phyloP scores from a whole-genome alignment of 2,888 invertebrate genomes.

The Spodoptera littoralis region DNA sequence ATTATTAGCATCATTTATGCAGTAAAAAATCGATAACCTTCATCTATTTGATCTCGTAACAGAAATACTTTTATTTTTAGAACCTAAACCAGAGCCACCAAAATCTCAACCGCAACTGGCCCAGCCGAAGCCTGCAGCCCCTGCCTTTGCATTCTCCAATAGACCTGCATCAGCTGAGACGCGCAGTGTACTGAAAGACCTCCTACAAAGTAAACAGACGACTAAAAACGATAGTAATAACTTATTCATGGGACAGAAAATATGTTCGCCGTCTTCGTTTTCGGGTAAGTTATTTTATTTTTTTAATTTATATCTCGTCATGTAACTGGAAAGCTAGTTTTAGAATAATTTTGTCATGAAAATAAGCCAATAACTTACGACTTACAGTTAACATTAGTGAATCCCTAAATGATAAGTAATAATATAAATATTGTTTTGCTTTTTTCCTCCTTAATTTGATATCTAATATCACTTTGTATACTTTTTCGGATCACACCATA shows the following conservation, averaged over 20 bases:
- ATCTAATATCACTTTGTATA: no score
- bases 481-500: no score
- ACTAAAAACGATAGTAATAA: conserved; percentile 66
- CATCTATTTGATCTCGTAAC: no score
- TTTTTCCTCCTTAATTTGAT: no score
- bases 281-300: conserved; percentile 66
- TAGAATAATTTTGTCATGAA: no score
- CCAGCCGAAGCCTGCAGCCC: conserved; percentile 33
- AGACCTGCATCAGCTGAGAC: conserved; percentile 59
- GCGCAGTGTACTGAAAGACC: conserved; percentile 74
- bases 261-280: conserved; percentile 79
- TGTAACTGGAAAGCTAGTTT: no score
- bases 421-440: no score
- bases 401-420: no score
- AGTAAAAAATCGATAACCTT: no score
- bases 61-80: conserved; percentile 2
- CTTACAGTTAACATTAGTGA: no score
- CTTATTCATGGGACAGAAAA: conserved; percentile 80
- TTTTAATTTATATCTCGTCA: neutral
- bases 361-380: no score
- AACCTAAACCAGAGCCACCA: conserved; percentile 61
- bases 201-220: conserved; percentile 71
- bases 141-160: conserved; percentile 39
- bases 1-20: no score
- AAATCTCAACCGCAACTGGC: conserved; percentile 42